Conservation (phyloP, 2,113 vertebrate species). For the Boleophthalmus pectinirostris region DNA sequence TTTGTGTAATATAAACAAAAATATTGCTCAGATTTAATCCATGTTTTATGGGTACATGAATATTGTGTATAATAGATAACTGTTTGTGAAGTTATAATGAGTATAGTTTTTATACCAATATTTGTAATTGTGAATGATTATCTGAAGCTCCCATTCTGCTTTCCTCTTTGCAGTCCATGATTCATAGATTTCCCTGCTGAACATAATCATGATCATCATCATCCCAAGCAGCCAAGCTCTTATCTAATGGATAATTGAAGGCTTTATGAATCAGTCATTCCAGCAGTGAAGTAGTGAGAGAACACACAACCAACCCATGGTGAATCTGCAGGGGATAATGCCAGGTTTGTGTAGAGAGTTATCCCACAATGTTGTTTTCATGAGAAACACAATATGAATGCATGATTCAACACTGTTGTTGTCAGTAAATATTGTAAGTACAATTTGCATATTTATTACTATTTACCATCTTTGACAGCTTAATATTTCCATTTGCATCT, state of each 20-base stretch:
- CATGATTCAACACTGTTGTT: neutral
- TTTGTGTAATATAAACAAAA: neutral
- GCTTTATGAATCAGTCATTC: slow-evolving; percentile 39
- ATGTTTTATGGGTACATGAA: neutral
- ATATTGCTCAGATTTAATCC: neutral
- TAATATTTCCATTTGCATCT: too few species aligned
- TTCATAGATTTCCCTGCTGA: slow-evolving; percentile 12
- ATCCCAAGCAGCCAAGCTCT: slow-evolving; percentile 23
- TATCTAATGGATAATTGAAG: slow-evolving; percentile 37
- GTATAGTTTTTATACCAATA: neutral
- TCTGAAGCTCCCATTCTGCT: neutral
- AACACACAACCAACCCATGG: slow-evolving; percentile 1
- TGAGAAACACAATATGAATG: neutral
- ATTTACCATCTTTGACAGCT: neutral
- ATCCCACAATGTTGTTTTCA: neutral
- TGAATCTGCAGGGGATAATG: slow-evolving; percentile 22
- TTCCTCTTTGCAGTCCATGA: neutral
- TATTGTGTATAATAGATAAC: neutral
- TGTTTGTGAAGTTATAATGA: neutral
- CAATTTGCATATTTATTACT: neutral
- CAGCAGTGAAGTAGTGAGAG: slow-evolving; percentile 11
- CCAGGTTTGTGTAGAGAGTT: slow-evolving; percentile 8
- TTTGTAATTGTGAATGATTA: slow-evolving; percentile 1
- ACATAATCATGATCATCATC: slow-evolving; percentile 5
- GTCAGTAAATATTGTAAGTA: neutral